Evolutionary conservation across 2,113 vertebrate genomes (phyloP).

Genomic region (Mobula hypostoma): DNA sequence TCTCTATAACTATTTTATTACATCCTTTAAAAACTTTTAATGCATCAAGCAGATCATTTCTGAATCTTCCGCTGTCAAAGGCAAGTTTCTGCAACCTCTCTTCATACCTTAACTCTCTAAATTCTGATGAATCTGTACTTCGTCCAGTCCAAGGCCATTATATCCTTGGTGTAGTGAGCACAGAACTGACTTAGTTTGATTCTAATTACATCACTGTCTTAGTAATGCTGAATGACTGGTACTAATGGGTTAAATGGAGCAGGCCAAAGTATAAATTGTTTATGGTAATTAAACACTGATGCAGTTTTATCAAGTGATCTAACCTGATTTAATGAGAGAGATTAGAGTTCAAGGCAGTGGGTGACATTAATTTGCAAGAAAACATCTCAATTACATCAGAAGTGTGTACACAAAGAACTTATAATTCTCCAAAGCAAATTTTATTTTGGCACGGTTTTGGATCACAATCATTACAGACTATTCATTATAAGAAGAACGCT

Average conservation of each 20-base stretch:
- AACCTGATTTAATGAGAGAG: constrained; percentile 18
- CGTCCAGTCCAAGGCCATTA: too few species aligned
- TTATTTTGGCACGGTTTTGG: neutral
- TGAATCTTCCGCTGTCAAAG: neutral
- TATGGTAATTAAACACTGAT: constrained; percentile 24
- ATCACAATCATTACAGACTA: neutral
- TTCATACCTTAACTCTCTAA: neutral
- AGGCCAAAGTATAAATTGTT: constrained; percentile 4
- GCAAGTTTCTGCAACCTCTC: neutral
- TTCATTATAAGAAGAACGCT: neutral
- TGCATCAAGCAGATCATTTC: neutral
- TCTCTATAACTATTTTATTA: neutral
- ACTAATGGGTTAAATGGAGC: neutral
- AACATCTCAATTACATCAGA: neutral
- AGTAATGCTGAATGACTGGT: neutral
- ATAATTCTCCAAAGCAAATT: neutral
- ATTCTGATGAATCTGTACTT: neutral
- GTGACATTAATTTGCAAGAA: neutral
- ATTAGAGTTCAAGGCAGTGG: neutral
- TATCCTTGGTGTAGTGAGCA: too few species aligned
- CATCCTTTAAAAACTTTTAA: neutral
- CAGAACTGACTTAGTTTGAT: neutral
- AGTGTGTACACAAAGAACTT: neutral
- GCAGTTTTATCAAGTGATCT: constrained; percentile 21
- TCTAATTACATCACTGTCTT: neutral